A percentile compares a stretch with the other conserved stretches of the same genome.
phyloP scores from a whole-genome alignment of 1,140 invertebrate genomes.

The Batillaria attramentaria region DNA sequence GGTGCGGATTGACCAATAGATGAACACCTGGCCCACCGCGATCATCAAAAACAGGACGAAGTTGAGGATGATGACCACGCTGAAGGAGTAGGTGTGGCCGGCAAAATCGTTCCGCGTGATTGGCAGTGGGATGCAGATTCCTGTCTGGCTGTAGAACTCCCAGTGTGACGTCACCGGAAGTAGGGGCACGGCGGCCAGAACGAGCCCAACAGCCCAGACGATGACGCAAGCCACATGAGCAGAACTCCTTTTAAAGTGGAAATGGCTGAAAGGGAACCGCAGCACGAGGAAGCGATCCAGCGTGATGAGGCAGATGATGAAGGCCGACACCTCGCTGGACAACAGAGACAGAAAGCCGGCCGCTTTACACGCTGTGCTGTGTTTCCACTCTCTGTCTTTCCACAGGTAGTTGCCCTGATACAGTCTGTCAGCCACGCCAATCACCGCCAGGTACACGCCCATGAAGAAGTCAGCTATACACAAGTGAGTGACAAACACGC shows the following conservation, averaged over 20 bases:
- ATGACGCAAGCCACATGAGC: constrained; percentile 9
- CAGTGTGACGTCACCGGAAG: constrained; percentile 39
- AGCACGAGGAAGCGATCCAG: constrained; percentile 54
- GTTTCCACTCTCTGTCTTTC: constrained; percentile 50
- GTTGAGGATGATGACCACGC: constrained; percentile 48
- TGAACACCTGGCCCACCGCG: constrained; percentile 44
- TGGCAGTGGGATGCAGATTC: constrained; percentile 50
- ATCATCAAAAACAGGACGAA: constrained; percentile 44
- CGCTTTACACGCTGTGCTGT: constrained; percentile 47
- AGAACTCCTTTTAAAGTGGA: constrained; percentile 11
- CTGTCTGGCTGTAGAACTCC: constrained; percentile 45
- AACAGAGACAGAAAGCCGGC: constrained; percentile 56
- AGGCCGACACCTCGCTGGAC: constrained; percentile 54
- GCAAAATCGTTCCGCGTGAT: constrained; percentile 30
- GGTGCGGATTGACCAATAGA: constrained; percentile 36
- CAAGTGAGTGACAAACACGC: constrained; percentile 52
- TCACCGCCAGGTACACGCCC: constrained; percentile 61
- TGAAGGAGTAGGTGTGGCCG: constrained; percentile 47
- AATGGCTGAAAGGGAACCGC: constrained; percentile 51
- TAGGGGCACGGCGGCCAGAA: constrained; percentile 42
- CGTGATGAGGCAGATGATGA: constrained; percentile 56
- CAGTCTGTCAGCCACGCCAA: constrained; percentile 50
- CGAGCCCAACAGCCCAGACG: constrained; percentile 36
- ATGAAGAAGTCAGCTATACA: constrained; percentile 58
- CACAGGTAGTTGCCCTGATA: constrained; percentile 53